Evolutionary conservation across 2,113 vertebrate genomes (phyloP), one percentile per base, ranked within the genome.

Genomic region (Australoheros scitulus): DNA sequence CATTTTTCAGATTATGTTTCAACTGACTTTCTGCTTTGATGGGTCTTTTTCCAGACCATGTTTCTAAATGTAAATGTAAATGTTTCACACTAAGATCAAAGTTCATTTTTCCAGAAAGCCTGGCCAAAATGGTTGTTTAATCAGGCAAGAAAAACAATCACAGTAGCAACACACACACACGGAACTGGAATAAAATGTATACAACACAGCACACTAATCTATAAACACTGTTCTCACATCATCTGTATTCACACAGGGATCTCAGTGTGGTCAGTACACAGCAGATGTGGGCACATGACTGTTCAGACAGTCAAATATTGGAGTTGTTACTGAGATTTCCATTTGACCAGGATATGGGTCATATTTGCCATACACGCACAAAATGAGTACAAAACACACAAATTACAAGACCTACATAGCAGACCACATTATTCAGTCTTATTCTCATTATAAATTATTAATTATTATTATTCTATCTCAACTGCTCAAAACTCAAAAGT

Each of bases 71-170:
- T 15, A 29, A 29, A 29, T 29, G 29, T 29, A 29, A 41, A 41
- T 41, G 41, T 64, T 22, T 63, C 60, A 36, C 11, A n/a, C 29
- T 36, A 2, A 29, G 34, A 13, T 43, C 11, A 43, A 43, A 43
- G 41, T 13, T 11, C 13, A 2, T 11, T 11, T 10, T 11, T 41
- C 38, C 10, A 41, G 10, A 41, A 10, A 3, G 38, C 29, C 11
- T 38, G 18, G 0, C 0, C 0, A 50, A 50, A 50, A 50, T 11
- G 18, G 18, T n/a, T 55, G 52, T 20, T 11, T 1, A 0, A 60
- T 64, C 61, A 38, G 34, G 32, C 5, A 50, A 50, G 14, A 50
- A 11, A 43, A 43, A 38, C 36, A 38, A 9, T 38, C 36, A 38
- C 36, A 38, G 36, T 8, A 38, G 7, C 36, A 38, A 38, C 29